Evolutionary conservation across 1,140 invertebrate genomes (phyloP), one percentile per base, ranked within the genome.

Genomic region (Propsilocerus akamusi): DNA sequence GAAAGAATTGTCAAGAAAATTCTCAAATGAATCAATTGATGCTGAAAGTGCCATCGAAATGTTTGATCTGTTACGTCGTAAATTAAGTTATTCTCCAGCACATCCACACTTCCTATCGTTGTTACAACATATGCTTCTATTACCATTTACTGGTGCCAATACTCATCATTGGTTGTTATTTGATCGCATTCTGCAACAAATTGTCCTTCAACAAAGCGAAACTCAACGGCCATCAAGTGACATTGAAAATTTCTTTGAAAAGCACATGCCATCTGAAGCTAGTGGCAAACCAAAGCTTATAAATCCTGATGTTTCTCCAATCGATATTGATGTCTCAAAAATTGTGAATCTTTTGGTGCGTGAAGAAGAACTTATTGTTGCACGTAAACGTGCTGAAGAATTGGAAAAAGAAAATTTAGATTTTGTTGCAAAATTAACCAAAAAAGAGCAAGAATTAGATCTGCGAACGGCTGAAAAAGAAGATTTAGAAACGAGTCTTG

Each of bases 121-220:
- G 46, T 69, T 99, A 46, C 80, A 95, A 57, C 95, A 98, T 63
- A 80, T 90, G 58, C 68, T 98, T 10, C 68, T 97, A 30, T 67
- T 98, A 54, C 93, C 93, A 52, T 71, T 88, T 54, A 86, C 85
- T 56, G 81, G 80, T 48, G 79, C 83, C 2, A 79, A 86, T 67
- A 81, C 83, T 22, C 88, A 93, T 53, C 84, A 95, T 60, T 98
- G 94, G 93, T 67, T 92, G 23, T 69, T 97, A 25, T 85, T 97
- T 58, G 94, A 97, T 66, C 78, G 93, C 49, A 83, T 97, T 47
- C 78, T 91, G n/a, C 95, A 98, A 63, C 94, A 98, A 68, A 78
- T 98, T 26, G 81, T 92, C 22, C 68, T 96, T n/a, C 93, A 97
- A 66, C 75, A 79, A 59, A 66, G 71, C 1, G 66, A 71, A 25